These are phyloP conservation scores for Phalacrocorax aristotelis DNA, from an alignment of 2,113 vertebrate genomes.

Conservation along the genomic window DNA sequence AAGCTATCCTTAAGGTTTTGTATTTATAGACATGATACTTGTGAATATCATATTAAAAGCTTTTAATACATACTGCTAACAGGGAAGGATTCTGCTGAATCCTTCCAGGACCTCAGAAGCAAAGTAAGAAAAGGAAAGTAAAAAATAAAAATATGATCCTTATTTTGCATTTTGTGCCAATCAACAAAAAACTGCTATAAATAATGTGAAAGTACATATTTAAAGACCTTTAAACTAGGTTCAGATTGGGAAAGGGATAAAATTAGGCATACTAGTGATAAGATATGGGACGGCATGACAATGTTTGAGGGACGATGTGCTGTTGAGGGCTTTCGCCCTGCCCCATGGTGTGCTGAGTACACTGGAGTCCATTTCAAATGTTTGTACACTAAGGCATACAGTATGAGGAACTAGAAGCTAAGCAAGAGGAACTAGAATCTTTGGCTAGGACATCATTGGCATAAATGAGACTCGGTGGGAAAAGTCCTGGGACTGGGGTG, in stretches of 20 bases:
- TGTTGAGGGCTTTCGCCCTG: background rate
- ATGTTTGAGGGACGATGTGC: background rate
- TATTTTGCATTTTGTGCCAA: background rate
- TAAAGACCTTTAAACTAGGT: background rate
- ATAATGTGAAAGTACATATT: background rate
- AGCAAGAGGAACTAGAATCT: background rate
- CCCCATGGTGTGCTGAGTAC: background rate
- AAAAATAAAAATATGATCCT: background rate
- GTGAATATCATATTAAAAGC: background rate
- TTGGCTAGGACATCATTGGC: background rate
- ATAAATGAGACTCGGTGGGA: background rate
- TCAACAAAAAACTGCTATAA: background rate
- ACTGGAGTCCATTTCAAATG: background rate
- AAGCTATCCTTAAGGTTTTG: background rate
- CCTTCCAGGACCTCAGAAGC: background rate
- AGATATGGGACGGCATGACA: background rate
- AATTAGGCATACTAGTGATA: background rate
- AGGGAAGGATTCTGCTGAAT: background rate
- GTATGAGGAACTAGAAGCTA: background rate
- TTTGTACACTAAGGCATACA: background rate
- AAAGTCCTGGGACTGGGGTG: background rate
- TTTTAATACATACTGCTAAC: background rate
- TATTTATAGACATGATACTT: background rate
- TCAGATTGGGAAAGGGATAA: background rate
- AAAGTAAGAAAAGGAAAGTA: background rate